phyloP scores from a whole-genome alignment of 2,113 vertebrate genomes.

The Grammatotria lemairii region DNA sequence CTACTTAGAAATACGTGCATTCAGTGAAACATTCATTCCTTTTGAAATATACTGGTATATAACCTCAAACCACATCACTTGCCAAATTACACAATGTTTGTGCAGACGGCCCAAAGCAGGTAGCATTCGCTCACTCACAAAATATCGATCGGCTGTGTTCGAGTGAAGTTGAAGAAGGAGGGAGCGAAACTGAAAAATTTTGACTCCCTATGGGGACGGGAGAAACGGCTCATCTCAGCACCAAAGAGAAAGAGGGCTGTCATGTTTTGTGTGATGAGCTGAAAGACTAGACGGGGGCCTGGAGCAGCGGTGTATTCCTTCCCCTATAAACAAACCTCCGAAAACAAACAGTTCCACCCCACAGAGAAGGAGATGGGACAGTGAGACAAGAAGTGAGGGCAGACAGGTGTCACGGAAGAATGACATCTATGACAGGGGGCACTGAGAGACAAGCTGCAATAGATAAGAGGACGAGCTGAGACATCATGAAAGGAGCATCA shows the following conservation, averaged over 20 bases:
- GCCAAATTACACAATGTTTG: conserved; percentile 52
- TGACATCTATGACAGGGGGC: conserved; percentile 56
- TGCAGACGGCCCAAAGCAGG: conserved; percentile 52
- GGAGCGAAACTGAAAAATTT: conserved; percentile 49
- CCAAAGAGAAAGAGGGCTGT: conserved; percentile 73
- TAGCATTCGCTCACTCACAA: conserved; percentile 24
- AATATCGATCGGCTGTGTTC: conserved; percentile 65
- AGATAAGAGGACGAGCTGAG: conserved; percentile 30
- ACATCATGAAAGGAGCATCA: conserved; percentile 31
- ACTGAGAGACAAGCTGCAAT: conserved; percentile 9
- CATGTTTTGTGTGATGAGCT: conserved; percentile 73
- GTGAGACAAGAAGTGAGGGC: conserved; percentile 43
- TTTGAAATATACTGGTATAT: conserved; percentile 1
- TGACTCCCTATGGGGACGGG: conserved; percentile 55
- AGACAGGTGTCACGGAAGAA: conserved; percentile 64
- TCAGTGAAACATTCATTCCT: conserved; percentile 30
- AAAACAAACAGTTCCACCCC: conserved; percentile 66
- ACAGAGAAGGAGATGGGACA: conserved; percentile 55
- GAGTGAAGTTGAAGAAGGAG: conserved; percentile 64
- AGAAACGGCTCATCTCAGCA: conserved; percentile 62
- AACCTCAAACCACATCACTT: conserved; percentile 31
- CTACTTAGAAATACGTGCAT: neutral
- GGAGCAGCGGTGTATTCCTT: conserved; percentile 61
- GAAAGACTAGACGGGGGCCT: conserved; percentile 60
- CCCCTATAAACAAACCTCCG: conserved; percentile 63